phyloP scores from a whole-genome alignment of 2,113 vertebrate genomes.

The Tricholaema leucomelas region DNA sequence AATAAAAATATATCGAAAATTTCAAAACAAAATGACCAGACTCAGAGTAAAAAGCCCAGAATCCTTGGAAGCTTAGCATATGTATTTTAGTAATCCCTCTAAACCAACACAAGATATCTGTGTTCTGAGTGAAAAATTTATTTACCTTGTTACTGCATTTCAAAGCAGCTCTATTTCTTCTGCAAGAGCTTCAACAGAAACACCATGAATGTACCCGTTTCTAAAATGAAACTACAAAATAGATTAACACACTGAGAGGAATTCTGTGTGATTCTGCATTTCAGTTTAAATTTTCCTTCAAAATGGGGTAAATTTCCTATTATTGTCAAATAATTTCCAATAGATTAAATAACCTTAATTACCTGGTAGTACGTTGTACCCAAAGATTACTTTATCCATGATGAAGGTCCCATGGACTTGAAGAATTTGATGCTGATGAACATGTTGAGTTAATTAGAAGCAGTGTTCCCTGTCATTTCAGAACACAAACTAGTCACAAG shows the following conservation, averaged over 20 bases:
- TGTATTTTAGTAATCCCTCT: neutral
- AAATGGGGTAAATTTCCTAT: neutral
- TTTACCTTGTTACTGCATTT: neutral
- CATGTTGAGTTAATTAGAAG: neutral
- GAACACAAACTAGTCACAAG: conserved; percentile 13
- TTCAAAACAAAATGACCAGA: neutral
- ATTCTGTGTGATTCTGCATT: neutral
- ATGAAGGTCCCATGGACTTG: neutral
- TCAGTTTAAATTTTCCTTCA: neutral
- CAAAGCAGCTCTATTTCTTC: neutral
- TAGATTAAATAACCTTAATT: neutral
- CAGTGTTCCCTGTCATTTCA: neutral
- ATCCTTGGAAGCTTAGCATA: neutral
- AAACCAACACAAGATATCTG: neutral
- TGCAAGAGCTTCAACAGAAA: neutral
- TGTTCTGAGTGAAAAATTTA: neutral
- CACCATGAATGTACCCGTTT: neutral
- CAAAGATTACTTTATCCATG: neutral
- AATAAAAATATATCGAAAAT: neutral
- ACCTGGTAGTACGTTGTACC: neutral
- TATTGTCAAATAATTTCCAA: neutral
- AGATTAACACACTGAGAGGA: neutral
- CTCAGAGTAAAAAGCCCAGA: neutral
- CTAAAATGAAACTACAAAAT: neutral
- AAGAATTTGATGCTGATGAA: conserved; percentile 8